Evolutionary conservation across 2,797 vertebrate genomes (phyloP).

Genomic region (Luscinia luscinia): DNA sequence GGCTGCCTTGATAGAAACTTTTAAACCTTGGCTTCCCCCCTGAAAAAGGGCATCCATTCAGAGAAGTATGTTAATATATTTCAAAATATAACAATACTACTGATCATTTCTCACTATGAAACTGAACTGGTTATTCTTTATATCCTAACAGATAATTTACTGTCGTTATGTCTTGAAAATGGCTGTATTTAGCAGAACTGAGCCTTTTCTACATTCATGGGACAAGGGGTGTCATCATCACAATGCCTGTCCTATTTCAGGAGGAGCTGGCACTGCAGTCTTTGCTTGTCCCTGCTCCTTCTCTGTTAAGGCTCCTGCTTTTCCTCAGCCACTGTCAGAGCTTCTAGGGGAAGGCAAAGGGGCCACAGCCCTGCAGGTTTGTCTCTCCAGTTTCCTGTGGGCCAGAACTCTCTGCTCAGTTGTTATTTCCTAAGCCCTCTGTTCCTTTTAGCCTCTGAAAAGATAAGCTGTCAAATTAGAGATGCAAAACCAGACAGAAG

Average conservation of each 20-base stretch:
- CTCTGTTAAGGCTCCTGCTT: neutral
- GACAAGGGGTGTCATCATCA: neutral
- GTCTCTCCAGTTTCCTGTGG: neutral
- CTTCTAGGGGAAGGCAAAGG: neutral
- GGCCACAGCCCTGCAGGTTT: neutral
- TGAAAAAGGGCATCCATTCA: neutral
- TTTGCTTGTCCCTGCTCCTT: neutral
- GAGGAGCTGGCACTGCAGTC: neutral
- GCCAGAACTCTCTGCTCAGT: neutral
- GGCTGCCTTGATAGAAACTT: neutral
- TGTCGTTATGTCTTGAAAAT: neutral
- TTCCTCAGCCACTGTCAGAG: neutral
- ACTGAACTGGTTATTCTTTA: neutral
- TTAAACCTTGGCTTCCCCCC: neutral
- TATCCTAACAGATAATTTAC: neutral
- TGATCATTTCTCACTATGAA: neutral
- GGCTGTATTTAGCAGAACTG: neutral
- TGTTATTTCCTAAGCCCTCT: neutral
- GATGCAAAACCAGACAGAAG: neutral
- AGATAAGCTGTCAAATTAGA: neutral
- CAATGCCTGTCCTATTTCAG: neutral
- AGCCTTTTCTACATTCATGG: neutral
- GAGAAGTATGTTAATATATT: neutral
- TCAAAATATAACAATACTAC: neutral
- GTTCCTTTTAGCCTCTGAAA: slow-evolving; percentile 9